These are phyloP conservation scores for Eristalis arbustorum DNA, from an alignment of 2,888 invertebrate species.

Conservation along the genomic window DNA sequence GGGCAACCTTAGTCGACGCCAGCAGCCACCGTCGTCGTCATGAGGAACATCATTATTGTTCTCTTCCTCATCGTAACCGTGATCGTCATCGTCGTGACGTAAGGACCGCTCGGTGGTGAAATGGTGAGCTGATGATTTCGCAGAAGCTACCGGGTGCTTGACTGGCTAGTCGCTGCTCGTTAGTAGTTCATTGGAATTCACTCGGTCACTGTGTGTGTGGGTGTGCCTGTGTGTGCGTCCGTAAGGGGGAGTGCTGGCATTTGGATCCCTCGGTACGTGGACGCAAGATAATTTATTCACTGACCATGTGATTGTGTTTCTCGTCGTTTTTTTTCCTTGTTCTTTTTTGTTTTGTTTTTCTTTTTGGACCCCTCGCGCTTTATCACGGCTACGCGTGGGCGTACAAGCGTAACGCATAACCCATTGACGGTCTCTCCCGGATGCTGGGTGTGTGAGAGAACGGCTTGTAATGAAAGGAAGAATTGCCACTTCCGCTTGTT, in stretches of 20 bases:
- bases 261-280: constrained; percentile 13
- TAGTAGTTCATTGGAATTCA: constrained; percentile 50
- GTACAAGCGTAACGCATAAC: constrained; percentile 16
- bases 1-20: constrained; percentile 28
- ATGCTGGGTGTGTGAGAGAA: not conserved
- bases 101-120: not conserved
- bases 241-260: constrained; percentile 13
- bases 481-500: constrained; percentile 44
- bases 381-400: not conserved
- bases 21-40: constrained; percentile 1
- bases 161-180: constrained; percentile 8
- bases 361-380: not conserved
- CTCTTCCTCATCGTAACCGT: not conserved
- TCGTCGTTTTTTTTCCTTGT: constrained; percentile 15
- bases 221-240: constrained; percentile 37
- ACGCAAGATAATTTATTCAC: constrained; percentile 60
- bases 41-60: constrained; percentile 12
- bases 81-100: constrained; percentile 2
- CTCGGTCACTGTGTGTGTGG: constrained; percentile 5
- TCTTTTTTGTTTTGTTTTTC: not conserved
- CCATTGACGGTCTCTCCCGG: constrained; percentile 33
- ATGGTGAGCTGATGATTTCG: constrained; percentile 29
- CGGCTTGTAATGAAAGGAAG: not conserved
- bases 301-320: constrained; percentile 65
- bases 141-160: not conserved